Conservation (phyloP, 1,140 invertebrate species). For the Papilio polytes region DNA sequence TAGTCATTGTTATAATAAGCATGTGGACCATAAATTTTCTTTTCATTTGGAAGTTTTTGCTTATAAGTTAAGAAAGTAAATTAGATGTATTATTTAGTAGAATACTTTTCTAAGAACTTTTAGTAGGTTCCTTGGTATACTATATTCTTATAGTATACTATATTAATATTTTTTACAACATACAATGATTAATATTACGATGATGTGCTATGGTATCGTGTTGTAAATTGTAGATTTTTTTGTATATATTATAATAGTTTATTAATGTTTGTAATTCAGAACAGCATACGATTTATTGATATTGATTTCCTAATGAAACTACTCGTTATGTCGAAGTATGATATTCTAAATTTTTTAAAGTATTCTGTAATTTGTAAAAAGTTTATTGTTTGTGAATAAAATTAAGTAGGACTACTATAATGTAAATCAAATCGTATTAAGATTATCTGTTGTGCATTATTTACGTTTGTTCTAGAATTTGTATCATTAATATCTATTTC, state of each 20-base stretch:
- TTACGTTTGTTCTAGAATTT: not conserved
- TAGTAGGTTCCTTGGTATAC: not conserved
- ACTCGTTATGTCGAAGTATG: not conserved
- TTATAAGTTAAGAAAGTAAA: not conserved
- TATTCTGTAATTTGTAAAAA: slow-evolving; percentile 41
- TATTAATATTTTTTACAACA: not conserved
- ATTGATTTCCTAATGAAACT: not conserved
- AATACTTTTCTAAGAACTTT: not conserved
- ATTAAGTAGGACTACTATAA: not conserved
- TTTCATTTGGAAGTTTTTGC: not conserved
- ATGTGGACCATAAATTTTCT: slow-evolving; percentile 74
- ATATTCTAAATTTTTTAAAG: slow-evolving; percentile 6
- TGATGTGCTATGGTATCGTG: not conserved
- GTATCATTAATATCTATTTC: not conserved
- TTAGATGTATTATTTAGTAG: not conserved
- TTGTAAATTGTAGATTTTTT: not conserved
- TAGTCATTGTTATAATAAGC: slow-evolving; percentile 50
- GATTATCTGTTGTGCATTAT: not conserved
- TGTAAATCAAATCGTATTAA: not conserved
- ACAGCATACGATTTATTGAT: not conserved
- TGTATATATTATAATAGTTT: slow-evolving; percentile 14
- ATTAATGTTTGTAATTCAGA: slow-evolving; percentile 5
- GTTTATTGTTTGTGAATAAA: not conserved
- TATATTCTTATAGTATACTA: not conserved
- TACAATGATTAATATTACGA: not conserved